These are phyloP conservation scores for Cercopithecus mona DNA, from an alignment of 2,113 vertebrate species.

Conservation along the genomic window DNA sequence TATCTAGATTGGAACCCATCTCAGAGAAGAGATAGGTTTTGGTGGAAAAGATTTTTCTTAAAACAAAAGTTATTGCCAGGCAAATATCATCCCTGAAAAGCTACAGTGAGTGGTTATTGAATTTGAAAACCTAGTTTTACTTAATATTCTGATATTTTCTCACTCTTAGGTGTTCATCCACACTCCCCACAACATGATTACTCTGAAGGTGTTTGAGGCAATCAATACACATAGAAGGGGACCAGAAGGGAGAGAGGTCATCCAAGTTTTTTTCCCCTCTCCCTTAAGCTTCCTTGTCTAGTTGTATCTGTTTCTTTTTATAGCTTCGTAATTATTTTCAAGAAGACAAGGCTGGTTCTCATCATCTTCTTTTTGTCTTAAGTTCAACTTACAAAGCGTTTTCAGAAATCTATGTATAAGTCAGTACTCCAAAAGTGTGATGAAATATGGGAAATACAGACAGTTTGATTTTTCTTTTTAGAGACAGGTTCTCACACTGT, in stretches of 20 bases:
- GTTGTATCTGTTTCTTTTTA: not conserved
- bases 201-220: not conserved
- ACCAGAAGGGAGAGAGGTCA: not conserved
- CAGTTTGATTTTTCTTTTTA: too few species aligned
- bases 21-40: not conserved
- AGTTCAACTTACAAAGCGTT: not conserved
- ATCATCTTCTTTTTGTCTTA: not conserved
- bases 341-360: not conserved
- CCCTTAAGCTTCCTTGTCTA: not conserved
- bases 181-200: rapidly evolving
- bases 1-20: not conserved
- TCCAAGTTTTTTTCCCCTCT: not conserved
- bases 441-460: not conserved
- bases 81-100: not conserved
- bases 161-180: not conserved
- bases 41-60: not conserved
- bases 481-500: too few species aligned
- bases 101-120: not conserved
- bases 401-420: not conserved
- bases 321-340: not conserved
- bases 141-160: not conserved
- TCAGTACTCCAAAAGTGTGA: not conserved
- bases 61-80: not conserved
- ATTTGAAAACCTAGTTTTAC: not conserved
- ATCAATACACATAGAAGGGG: not conserved